Evolutionary conservation across 1,140 invertebrate genomes (phyloP).

Genomic region (Latrodectus geometricus): DNA sequence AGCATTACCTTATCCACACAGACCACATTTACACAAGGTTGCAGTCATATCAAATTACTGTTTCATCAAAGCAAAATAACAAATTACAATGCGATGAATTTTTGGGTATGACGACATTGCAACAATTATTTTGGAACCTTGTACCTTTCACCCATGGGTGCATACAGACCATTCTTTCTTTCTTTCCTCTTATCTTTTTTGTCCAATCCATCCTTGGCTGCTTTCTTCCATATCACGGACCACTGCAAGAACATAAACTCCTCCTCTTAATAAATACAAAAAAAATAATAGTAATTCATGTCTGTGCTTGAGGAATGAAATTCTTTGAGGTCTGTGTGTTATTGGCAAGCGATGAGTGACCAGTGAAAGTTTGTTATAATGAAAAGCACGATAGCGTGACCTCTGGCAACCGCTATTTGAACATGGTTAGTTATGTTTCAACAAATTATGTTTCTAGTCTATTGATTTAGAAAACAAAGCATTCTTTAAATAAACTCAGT

Average conservation of each 20-base stretch:
- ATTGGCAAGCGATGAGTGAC: neutral
- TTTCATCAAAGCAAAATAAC: no score
- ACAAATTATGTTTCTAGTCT: no score
- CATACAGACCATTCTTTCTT: neutral
- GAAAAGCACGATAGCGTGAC: neutral
- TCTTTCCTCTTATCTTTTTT: neutral
- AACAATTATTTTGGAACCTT: neutral
- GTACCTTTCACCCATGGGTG: neutral
- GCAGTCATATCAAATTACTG: neutral
- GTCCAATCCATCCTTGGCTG: neutral
- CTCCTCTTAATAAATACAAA: neutral
- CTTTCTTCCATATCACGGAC: neutral
- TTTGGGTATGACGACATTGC: neutral
- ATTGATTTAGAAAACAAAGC: no score
- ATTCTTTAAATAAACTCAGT: no score
- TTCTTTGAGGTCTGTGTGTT: neutral
- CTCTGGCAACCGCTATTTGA: neutral
- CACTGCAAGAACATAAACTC: neutral
- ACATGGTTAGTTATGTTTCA: neutral
- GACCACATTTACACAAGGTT: neutral
- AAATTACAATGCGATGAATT: no score
- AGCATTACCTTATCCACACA: no score
- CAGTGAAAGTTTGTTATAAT: neutral
- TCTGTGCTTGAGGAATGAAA: neutral
- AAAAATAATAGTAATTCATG: neutral